phyloP scores from a whole-genome alignment of 2,113 vertebrate species.

The Redunca redunca region DNA sequence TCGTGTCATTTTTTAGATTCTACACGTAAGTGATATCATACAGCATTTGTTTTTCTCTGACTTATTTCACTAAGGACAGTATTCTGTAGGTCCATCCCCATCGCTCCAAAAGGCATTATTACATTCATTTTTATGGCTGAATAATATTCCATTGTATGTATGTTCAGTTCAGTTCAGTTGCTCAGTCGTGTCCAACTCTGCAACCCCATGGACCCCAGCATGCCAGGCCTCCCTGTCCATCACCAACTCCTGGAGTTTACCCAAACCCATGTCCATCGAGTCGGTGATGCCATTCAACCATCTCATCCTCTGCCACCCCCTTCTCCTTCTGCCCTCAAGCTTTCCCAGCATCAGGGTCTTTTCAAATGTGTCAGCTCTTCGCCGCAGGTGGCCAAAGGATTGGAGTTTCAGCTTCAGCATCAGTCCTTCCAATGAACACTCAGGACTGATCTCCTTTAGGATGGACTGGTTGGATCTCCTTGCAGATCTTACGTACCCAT shows the following conservation, averaged over 20 bases:
- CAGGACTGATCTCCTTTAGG: neutral
- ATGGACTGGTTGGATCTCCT: neutral
- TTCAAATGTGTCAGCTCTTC: neutral
- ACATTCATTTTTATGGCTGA: neutral
- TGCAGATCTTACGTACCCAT: neutral
- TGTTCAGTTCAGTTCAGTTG: neutral
- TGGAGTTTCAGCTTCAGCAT: neutral
- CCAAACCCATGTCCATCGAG: neutral
- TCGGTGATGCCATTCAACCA: neutral
- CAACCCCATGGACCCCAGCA: fast-evolving
- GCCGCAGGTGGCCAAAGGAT: fast-evolving
- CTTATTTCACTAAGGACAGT: neutral
- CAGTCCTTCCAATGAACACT: neutral
- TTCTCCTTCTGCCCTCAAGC: neutral
- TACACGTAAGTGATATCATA: neutral
- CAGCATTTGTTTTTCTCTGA: neutral
- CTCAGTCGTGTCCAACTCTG: too few relatives aligned
- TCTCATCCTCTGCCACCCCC: neutral
- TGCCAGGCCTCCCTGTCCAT: neutral
- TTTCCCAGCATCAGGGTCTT: neutral
- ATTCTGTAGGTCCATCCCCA: neutral
- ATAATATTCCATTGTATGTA: neutral
- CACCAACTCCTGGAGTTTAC: fast-evolving
- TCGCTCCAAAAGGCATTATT: neutral
- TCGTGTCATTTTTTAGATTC: neutral